Base-by-base conservation (phyloP, 2,113 vertebrate species). In the Sebastes schlegelii region DNA sequence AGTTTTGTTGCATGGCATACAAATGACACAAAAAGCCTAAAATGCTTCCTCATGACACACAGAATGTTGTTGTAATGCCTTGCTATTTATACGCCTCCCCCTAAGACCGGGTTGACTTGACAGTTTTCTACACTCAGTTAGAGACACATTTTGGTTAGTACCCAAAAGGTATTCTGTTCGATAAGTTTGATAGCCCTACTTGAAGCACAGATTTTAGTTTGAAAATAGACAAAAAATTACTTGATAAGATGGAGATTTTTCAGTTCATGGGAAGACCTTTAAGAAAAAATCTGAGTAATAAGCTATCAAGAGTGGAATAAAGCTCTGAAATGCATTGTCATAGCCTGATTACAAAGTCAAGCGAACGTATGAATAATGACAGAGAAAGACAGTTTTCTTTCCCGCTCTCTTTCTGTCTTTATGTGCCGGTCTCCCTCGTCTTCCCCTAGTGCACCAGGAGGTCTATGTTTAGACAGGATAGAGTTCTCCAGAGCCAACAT, bases 381-480 rank as follows among this genome's bases (percentile, higher is more conserved):
- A 73, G 42, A 84, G 54, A 69, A 3, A 62, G 48, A 61, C 55
- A 17, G 77, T 17, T 45, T 8, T 62, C 43, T 74, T 45, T 26
- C 46, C 23, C 8, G 1, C 19, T 61, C 26, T 42, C 49, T 21
- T 42, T 78, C 49, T 52, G 71, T 54, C 49, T 51, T 75, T 66
- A 48, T 43, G n/a, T 67, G 77, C 68, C 65, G 9, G 26, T 51
- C 62, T 77, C 67, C 72, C 48, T 62, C 23, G 2, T 83, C 79
- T 63, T 65, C 68, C 71, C 82, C 85, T 45, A 8, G 65, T 77
- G 84, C 84, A 76, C 77, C 77, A 68, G 80, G 71, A 79, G 89
- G 83, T 91, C 92, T 93, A 93, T 90, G 93, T 95, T 92, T 94
- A 93, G 92, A 93, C 85, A 88, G 91, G 89, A 85, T 89, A 84